phyloP scores from a whole-genome alignment of 2,113 vertebrate species.

The Sceloporus tristichus region DNA sequence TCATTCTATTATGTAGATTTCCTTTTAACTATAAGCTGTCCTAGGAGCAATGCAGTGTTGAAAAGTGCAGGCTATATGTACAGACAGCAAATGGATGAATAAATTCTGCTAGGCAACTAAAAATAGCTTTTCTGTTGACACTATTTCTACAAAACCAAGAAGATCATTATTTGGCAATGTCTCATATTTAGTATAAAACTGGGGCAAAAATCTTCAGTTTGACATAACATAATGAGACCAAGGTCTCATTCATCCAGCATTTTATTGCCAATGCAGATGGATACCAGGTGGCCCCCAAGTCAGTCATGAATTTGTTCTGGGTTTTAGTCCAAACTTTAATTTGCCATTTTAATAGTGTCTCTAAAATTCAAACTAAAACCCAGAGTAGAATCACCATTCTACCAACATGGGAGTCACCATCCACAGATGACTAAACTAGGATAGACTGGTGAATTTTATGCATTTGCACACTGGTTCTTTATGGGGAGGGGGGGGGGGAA shows the following conservation, averaged over 20 bases:
- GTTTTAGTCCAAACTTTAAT: too few relatives aligned
- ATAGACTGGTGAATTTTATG: not conserved
- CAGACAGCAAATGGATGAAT: not conserved
- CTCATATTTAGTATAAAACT: not conserved
- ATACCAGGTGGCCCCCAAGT: not conserved
- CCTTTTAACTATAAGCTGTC: not conserved
- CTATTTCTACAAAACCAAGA: not conserved
- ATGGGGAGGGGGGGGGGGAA: not conserved
- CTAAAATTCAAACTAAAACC: too few relatives aligned
- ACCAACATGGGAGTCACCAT: too few relatives aligned
- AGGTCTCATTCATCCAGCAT: not conserved
- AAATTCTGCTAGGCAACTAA: not conserved
- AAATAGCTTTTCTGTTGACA: not conserved
- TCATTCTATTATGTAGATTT: not conserved
- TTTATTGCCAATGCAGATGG: not conserved
- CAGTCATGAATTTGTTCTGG: too few relatives aligned
- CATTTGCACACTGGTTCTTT: not conserved
- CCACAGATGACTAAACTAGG: not conserved
- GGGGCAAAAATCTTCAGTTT: not conserved
- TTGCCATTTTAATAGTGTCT: too few relatives aligned
- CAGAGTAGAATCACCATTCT: too few relatives aligned
- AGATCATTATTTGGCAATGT: not conserved
- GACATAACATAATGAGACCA: not conserved
- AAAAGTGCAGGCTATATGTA: not conserved
- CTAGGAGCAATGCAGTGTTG: not conserved